phyloP scores from a whole-genome alignment of 2,113 vertebrate species.

The Osmerus eperlanus region DNA sequence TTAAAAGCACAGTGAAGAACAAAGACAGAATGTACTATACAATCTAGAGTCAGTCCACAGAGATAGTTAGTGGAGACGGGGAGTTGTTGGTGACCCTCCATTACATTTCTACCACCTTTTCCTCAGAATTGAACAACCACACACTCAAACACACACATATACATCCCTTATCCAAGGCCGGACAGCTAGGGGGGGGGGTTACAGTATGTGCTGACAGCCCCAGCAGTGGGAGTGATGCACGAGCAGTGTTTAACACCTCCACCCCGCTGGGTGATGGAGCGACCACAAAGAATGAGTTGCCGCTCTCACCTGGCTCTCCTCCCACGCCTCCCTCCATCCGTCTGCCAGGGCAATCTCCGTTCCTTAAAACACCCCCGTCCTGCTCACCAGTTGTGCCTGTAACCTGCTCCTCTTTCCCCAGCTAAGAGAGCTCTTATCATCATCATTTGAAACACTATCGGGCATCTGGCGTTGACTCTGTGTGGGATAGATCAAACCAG shows the following conservation, averaged over 20 bases:
- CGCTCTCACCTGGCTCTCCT: conserved; percentile 26
- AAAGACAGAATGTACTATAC: no score
- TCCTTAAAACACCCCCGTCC: not conserved
- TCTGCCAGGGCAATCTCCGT: not conserved
- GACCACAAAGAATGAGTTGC: not conserved
- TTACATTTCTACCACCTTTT: no score
- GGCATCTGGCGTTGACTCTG: not conserved
- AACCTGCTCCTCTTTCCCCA: not conserved
- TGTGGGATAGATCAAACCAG: conserved; percentile 9
- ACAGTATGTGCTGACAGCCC: not conserved
- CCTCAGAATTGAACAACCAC: no score
- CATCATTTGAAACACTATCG: conserved; percentile 1
- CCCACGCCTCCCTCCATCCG: not conserved
- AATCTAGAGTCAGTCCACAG: no score
- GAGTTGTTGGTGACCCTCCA: no score
- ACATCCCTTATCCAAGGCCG: not conserved
- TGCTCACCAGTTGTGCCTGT: not conserved
- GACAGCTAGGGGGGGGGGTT: not conserved
- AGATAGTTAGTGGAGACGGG: no score
- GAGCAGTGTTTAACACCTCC: not conserved
- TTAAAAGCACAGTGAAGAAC: no score
- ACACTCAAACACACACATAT: no score
- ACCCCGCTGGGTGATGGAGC: conserved; percentile 4
- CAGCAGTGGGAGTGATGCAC: not conserved
- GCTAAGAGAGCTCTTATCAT: not conserved